Base-by-base conservation (phyloP, 1,140 invertebrate species). In the Sycophaga agraensis region DNA sequence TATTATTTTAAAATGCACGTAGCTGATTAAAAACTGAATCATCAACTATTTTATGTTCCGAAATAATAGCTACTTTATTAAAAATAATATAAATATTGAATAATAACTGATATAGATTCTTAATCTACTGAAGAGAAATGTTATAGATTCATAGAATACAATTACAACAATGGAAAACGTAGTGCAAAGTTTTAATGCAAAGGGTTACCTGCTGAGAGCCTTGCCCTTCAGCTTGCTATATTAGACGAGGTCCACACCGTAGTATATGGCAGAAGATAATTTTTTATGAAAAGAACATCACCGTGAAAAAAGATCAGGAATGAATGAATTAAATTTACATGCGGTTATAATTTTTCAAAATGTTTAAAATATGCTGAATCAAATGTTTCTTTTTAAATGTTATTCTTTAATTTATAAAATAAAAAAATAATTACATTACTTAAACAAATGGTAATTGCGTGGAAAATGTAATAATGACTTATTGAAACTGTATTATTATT, bases 211-310 rank as follows among this genome's bases (percentile, higher is more conserved):
- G 88, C 83, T 87, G 79, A 89, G 81, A 82, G 84, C 86, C 82
- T 88, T 88, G 83, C 89, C 89, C 81, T 87, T 88, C 75, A 90
- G 88, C 86, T 89, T 90, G 86, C 89, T 91, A 87, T 82, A 85
- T 85, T 73, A 81, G 80, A 84, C 84, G 84, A 82, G 81, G 78
- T 81, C 77, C 77, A 72, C 62, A 72, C 61, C 76, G 76, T 72
- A 74, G 78, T 75, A 73, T 75, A 73, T 66, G 72, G 70, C 73
- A 74, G 68, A 75, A 72, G 71, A 76, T 69, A 78, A 71, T 70
- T 75, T 73, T 73, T 54, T 61, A 61, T 61, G 59, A 34, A 75
- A 73, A 69, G 72, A 68, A 71, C 69, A 73, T 78, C 69, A 73
- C 69, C 70, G 68, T 74, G 59, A 72, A 73, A 75, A 61, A 67